Conservation (phyloP, 2,113 vertebrate genomes). For the Elgaria multicarinata region DNA sequence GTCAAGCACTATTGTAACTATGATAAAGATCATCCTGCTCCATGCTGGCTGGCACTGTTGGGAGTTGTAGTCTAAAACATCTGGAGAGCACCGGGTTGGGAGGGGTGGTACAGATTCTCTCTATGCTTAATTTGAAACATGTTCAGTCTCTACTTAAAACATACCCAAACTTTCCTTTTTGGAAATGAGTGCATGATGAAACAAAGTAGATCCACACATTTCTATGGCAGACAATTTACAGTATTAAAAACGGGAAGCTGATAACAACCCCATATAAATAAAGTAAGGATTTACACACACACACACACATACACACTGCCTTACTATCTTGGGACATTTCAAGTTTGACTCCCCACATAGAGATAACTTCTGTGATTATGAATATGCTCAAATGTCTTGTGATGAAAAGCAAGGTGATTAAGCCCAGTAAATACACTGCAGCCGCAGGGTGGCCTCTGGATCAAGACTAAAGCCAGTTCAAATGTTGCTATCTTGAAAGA, state of each 20-base stretch:
- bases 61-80: too few relatives aligned
- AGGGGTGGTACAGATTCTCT: too few relatives aligned
- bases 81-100: too few relatives aligned
- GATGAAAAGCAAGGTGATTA: neutral
- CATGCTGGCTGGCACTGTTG: too few relatives aligned
- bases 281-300: neutral
- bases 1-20: too few relatives aligned
- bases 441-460: neutral
- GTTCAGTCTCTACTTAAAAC: neutral
- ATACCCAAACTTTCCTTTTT: neutral
- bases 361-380: neutral
- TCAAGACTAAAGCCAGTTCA: neutral
- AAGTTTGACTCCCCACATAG: neutral
- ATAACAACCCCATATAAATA: neutral
- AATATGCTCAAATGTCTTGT: neutral
- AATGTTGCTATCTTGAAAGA: neutral
- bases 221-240: too few relatives aligned
- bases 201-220: too few relatives aligned
- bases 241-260: too few relatives aligned
- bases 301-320: neutral
- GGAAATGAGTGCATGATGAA: neutral
- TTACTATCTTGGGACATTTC: neutral
- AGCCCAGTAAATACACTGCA: neutral
- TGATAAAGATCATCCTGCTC: too few relatives aligned
- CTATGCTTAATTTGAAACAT: too few relatives aligned